Conservation (phyloP, 2,113 vertebrate species). For the Lycocorax pyrrhopterus region DNA sequence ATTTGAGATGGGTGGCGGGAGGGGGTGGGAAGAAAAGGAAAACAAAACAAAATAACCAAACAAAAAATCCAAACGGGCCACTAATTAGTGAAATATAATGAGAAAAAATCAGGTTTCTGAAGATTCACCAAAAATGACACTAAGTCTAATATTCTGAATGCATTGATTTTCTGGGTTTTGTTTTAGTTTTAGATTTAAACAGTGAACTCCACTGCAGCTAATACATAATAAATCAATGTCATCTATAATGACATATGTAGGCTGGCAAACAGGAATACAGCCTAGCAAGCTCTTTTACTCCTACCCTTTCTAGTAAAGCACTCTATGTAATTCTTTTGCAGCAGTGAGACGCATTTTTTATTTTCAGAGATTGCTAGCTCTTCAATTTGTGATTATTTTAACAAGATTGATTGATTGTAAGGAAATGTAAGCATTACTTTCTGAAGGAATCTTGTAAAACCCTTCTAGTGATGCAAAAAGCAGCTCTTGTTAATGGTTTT, state of each 20-base stretch:
- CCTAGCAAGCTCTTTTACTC: neutral
- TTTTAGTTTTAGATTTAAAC: neutral
- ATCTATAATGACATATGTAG: neutral
- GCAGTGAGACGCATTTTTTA: neutral
- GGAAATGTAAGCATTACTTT: neutral
- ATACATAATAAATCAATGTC: slow-evolving; percentile 42
- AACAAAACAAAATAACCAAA: neutral
- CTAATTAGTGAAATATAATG: neutral
- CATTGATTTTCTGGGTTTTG: neutral
- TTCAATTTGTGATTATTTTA: slow-evolving; percentile 23
- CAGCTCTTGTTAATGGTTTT: neutral
- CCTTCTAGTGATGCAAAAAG: neutral
- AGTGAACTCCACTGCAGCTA: neutral
- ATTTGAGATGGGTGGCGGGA: fast-evolving
- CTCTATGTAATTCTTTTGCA: neutral
- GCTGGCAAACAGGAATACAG: slow-evolving; percentile 13
- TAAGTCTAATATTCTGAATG: neutral
- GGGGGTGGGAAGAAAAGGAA: fast-evolving
- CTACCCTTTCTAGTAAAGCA: neutral
- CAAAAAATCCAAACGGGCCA: neutral
- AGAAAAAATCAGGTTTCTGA: neutral
- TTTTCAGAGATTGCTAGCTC: neutral
- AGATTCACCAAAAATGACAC: neutral
- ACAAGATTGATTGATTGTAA: neutral
- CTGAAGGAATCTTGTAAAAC: neutral